A percentile compares a stretch with the other conserved stretches of the same genome.
These are phyloP conservation scores for Heloderma charlesbogerti DNA, from an alignment of 2,113 vertebrate genomes.

Conservation along the genomic window DNA sequence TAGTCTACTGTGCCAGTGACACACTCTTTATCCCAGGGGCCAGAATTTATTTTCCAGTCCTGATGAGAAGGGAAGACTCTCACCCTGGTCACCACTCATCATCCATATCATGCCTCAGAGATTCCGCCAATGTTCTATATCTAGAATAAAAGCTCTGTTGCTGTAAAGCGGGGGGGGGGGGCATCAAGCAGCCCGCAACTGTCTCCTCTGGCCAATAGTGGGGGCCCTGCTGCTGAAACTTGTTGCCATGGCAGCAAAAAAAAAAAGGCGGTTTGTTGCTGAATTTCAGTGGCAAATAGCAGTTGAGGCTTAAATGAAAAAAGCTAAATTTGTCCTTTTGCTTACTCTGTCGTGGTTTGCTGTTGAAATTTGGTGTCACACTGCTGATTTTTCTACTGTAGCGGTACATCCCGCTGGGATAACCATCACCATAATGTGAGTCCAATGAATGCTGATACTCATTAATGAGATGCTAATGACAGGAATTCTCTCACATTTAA, in stretches of 20 bases:
- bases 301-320: too few species aligned
- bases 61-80: neutral
- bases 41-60: constrained; percentile 23
- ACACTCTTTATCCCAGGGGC: neutral
- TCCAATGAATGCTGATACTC: neutral
- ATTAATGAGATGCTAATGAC: neutral
- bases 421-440: neutral
- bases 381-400: too few species aligned
- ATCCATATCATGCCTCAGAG: constrained; percentile 17
- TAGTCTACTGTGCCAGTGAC: constrained; percentile 18
- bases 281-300: too few species aligned
- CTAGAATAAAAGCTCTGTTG: neutral
- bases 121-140: constrained; percentile 14
- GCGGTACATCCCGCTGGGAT: too few species aligned
- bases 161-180: neutral
- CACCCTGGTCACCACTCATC: neutral
- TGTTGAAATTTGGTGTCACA: too few species aligned
- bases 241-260: too few species aligned
- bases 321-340: too few species aligned
- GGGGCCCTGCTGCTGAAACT: too few species aligned
- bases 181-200: too few species aligned
- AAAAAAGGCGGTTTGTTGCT: too few species aligned
- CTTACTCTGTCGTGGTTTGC: too few species aligned
- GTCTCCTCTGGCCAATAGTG: too few species aligned
- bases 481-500: neutral